Base-by-base conservation (phyloP, 2,797 vertebrate genomes). In the Prunella strophiata region DNA sequence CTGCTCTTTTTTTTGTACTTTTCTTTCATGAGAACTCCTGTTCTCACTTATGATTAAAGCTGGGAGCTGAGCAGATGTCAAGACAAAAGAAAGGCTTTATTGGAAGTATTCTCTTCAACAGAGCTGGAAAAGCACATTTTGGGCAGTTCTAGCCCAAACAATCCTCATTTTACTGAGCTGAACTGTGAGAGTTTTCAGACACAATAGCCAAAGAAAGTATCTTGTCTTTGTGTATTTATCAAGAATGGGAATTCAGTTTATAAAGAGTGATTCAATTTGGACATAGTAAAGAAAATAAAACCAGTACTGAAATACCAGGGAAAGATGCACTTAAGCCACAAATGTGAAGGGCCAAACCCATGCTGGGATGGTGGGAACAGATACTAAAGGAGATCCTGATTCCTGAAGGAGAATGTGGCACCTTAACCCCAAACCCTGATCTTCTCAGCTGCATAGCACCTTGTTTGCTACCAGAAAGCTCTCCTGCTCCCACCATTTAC, bases 31-130 rank as follows among this genome's bases (percentile, higher is more conserved):
- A 90, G 62, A 78, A 70, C 36, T 67, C 30, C 29, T 57, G 34
- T 74, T 70, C 65, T 82, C 38, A 36, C n/a, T 80, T 77, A 23
- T 21, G 32, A 67, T 74, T 92, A 94, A 74, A 85, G 32, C 79
- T 84, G 65, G 50, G 72, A 93, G 42, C 29, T 68, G 58, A 65
- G 72, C 57, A 94, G 88, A 72, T 58, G 43, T 71, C 1, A 19
- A 94, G 54, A 73, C 43, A 94, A 95, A 94, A 94, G n/a, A 70
- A 90, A 93, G 43, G 21, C 9, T 10, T 57, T 62, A 21, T 75
- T 91, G 66, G 59, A 94, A 84, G 11, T 62, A 55, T 55, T 62
- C 13, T 75, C 66, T 16, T 23, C 20, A 43, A 43, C 6, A 67
- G 73, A 81, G 25, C 20, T 75, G 51, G 29, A 78, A 66, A 87